Evolutionary conservation across 1,140 invertebrate species (phyloP).

Genomic region (Drosophila parvula): DNA sequence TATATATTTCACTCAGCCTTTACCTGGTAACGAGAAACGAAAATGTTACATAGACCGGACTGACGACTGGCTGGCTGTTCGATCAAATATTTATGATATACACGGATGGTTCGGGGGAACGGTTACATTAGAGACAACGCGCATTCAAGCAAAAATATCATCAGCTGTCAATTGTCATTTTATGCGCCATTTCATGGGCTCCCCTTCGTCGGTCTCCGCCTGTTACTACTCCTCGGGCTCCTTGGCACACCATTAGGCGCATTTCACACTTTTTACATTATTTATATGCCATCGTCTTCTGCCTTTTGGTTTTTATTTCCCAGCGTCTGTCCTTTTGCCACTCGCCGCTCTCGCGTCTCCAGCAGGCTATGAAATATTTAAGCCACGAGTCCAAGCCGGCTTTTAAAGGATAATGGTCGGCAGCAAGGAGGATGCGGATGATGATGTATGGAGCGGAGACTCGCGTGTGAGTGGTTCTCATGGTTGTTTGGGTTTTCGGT

Average conservation of each 20-base stretch:
- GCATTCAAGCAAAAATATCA: conserved; percentile 53
- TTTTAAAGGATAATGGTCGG: conserved; percentile 47
- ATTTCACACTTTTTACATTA: conserved; percentile 81
- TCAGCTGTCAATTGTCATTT: conserved; percentile 80
- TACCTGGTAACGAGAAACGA: conserved; percentile 53
- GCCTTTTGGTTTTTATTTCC: conserved; percentile 46
- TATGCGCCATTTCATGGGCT: conserved; percentile 73
- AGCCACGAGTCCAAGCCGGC: conserved; percentile 34
- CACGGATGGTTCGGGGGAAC: conserved; percentile 8
- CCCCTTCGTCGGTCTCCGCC: conserved; percentile 8
- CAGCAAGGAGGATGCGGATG: conserved; percentile 8
- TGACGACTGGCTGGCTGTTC: conserved; percentile 14
- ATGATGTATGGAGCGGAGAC: conserved; percentile 37
- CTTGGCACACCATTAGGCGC: conserved; percentile 79
- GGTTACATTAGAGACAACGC: conserved; percentile 25
- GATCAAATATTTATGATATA: conserved; percentile 61
- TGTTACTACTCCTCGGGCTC: conserved; percentile 27
- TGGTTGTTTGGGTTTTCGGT: conserved; percentile 5
- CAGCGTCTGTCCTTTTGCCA: conserved; percentile 4
- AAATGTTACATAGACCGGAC: conserved; percentile 69
- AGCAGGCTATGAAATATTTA: conserved; percentile 70
- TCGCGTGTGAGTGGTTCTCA: conserved; percentile 14
- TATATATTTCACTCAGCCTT: conserved; percentile 29
- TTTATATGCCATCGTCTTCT: conserved; percentile 66
- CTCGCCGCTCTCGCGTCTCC: conserved; percentile 17